Evolutionary conservation across 2,888 invertebrate species (phyloP).

Genomic region (Cepaea hortensis): DNA sequence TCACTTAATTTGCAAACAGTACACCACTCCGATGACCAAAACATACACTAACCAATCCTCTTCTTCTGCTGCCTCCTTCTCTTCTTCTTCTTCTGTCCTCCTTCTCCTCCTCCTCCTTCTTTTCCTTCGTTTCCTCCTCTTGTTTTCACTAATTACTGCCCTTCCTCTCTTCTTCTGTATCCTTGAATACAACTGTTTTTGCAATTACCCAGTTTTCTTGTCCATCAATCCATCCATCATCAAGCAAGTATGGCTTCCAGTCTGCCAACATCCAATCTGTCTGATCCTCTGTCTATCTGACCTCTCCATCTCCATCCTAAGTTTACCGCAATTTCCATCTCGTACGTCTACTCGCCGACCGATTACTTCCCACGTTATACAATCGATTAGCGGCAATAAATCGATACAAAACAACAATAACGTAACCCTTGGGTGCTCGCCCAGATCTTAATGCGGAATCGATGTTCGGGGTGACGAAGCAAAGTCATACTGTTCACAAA

Average conservation of each 20-base stretch:
- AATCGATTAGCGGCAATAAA: conserved; percentile 22
- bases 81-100: not conserved
- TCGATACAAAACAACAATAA: conserved; percentile 22
- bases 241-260: too few relatives aligned
- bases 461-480: conserved; percentile 4
- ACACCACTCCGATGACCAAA: too few relatives aligned
- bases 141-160: not conserved
- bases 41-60: too few relatives aligned
- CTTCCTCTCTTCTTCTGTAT: not conserved
- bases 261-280: too few relatives aligned
- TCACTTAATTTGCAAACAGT: too few relatives aligned
- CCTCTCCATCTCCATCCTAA: too few relatives aligned
- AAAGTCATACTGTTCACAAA: not conserved
- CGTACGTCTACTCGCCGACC: conserved; percentile 1
- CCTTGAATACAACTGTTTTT: not conserved
- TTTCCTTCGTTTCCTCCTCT: not conserved
- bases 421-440: not conserved
- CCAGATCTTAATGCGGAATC: not conserved
- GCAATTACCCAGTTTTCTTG: not conserved
- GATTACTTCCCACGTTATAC: not conserved
- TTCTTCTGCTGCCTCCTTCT: too few relatives aligned
- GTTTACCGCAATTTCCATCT: too few relatives aligned
- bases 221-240: not conserved
- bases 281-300: too few relatives aligned
- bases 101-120: not conserved